Evolutionary conservation across 1,140 invertebrate species (phyloP).

Genomic region (Trachelipus rathkii): DNA sequence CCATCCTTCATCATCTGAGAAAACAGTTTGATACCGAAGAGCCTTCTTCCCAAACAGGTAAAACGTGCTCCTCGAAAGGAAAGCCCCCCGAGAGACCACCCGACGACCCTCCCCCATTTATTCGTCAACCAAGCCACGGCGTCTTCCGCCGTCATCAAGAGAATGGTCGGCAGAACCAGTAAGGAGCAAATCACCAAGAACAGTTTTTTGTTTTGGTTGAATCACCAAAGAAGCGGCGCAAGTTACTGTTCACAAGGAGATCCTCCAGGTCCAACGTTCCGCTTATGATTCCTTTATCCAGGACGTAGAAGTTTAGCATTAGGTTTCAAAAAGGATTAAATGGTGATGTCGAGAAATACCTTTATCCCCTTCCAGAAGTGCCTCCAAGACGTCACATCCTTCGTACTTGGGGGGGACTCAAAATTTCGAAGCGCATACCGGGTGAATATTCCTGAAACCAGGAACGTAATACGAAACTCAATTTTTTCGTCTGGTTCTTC

Average conservation of each 20-base stretch:
- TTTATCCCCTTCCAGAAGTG: conserved; percentile 3
- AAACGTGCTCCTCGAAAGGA: not conserved
- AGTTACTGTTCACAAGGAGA: not conserved
- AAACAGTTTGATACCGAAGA: conserved; percentile 1
- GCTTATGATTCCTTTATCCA: not conserved
- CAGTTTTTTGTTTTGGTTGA: conserved; percentile 27
- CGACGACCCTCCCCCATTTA: not conserved
- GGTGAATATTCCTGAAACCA: not conserved
- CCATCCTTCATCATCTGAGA: not conserved
- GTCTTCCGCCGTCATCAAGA: conserved; percentile 23
- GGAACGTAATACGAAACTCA: conserved; percentile 23
- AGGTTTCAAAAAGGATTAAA: not conserved
- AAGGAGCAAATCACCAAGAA: conserved; percentile 2
- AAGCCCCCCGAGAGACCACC: not conserved
- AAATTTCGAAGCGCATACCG: not conserved
- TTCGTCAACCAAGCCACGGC: not conserved
- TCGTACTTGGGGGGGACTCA: not conserved
- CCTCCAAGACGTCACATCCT: not conserved
- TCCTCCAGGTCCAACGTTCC: not conserved
- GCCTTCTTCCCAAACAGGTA: not conserved
- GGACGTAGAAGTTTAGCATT: not conserved
- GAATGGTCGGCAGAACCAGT: conserved; percentile 27
- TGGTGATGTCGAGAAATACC: not conserved
- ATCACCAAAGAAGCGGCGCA: not conserved
- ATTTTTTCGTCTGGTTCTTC: conserved; percentile 32